Base-by-base conservation (phyloP, 2,888 invertebrate genomes). In the Nomada fabriciana region DNA sequence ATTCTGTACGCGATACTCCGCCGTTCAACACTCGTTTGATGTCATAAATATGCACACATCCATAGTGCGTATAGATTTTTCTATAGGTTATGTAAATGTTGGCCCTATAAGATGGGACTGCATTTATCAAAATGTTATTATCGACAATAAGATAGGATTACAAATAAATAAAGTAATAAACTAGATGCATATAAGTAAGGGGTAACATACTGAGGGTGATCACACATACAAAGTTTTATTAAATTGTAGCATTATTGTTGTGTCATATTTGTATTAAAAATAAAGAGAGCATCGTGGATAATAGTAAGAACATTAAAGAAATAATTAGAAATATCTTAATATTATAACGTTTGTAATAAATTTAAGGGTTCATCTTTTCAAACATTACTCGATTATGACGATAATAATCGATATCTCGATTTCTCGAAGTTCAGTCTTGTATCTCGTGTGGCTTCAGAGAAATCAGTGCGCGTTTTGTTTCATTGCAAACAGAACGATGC, bases 341-440 rank as follows among this genome's bases (percentile, higher is more conserved):
- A 11, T 60, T 57, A n/a, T 65, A 18, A 64, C 5, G 7, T 20
- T 53, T 29, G 11, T 18, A n/a, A 18, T 11, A 68, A 64, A 59
- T 36, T 5, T 11, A 36, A 2, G 47, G 20, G n/a, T 9, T 3
- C 25, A 7, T n/a, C 47, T 20, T 65, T 82, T 81, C 42, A 71
- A 82, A 82, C 36, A 36, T 36, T 7, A 36, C 29, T 15, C 23
- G 5, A 25, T 67, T 61, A 23, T 43, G 13, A 76, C 20, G 47
- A 72, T 47, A 43, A 71, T 69, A 29, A 53, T 76, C 71, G 72
- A 82, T 55, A 69, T 71, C 47, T 82, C 82, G 83, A 82, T 81
- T 42, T 10, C n/a, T 81, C 82, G 81, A 69, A 53, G 67, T 42
- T 52, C n/a, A 43, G 36, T 25, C 55, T 55, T 20, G 50, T 18